Conservation (phyloP, 2,888 invertebrate species). For the Oscheius sp. region DNA sequence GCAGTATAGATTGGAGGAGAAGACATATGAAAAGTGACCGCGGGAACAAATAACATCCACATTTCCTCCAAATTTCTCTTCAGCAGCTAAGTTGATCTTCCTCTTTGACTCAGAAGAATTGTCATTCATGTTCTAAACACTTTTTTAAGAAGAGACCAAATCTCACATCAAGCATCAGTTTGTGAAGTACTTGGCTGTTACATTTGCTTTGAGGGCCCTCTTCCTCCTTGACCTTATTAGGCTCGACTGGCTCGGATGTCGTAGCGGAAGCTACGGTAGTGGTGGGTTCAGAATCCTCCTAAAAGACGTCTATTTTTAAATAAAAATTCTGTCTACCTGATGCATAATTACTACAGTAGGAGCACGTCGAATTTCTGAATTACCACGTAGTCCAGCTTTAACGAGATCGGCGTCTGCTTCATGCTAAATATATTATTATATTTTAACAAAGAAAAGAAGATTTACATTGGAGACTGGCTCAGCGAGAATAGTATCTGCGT, state of each 20-base stretch:
- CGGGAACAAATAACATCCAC: conserved; percentile 66
- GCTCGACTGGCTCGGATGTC: conserved; percentile 11
- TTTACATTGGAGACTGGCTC: background rate
- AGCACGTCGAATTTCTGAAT: conserved; percentile 42
- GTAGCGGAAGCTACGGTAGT: conserved; percentile 11
- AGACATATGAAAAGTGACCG: conserved; percentile 64
- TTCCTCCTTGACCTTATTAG: conserved; percentile 27
- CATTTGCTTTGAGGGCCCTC: conserved; percentile 44
- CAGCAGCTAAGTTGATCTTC: conserved; percentile 53
- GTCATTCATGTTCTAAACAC: conserved; percentile 60
- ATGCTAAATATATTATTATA: background rate
- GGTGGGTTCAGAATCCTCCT: conserved; percentile 31
- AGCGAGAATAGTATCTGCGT: background rate
- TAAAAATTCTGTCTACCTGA: background rate
- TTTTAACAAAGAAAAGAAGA: background rate
- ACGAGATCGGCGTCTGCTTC: conserved; percentile 21
- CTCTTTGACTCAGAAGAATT: conserved; percentile 62
- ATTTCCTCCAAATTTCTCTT: conserved; percentile 58
- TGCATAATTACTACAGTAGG: conserved; percentile 31
- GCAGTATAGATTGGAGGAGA: conserved; percentile 58
- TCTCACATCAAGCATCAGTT: conserved; percentile 57
- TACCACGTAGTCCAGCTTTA: background rate
- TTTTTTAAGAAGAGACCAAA: background rate
- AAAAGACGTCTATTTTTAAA: conserved; percentile 31
- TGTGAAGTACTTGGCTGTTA: conserved; percentile 55